Evolutionary conservation across 2,797 vertebrate genomes (phyloP).

Genomic region (Zenarchopterus dispar): DNA sequence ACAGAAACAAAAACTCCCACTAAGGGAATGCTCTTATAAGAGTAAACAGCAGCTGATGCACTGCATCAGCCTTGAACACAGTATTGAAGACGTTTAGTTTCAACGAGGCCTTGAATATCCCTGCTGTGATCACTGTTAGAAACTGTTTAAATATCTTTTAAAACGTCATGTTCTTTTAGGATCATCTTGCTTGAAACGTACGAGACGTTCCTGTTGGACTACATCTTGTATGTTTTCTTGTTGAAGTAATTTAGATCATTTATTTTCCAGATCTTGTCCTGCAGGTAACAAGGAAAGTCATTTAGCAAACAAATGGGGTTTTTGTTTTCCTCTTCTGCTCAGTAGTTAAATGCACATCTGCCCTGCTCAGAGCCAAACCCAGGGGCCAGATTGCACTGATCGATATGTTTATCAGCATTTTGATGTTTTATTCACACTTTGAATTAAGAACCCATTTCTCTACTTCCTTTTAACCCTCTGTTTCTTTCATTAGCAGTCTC

Average conservation of each 20-base stretch:
- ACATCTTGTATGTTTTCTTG: not conserved
- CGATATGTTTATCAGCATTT: constrained; percentile 26
- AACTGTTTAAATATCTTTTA: not conserved
- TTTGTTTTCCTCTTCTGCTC: too few species aligned
- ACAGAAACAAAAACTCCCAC: not conserved
- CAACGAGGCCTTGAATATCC: not conserved
- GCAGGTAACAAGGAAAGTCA: not conserved
- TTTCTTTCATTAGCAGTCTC: constrained; percentile 17
- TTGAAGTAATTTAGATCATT: not conserved
- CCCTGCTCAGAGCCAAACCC: constrained; percentile 17
- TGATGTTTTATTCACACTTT: not conserved
- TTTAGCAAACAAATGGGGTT: not conserved
- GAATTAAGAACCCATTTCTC: not conserved
- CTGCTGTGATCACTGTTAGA: constrained; percentile 38
- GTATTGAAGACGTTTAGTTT: too few species aligned
- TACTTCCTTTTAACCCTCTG: not conserved
- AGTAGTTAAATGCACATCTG: too few species aligned
- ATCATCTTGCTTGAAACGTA: too few species aligned
- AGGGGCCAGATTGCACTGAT: not conserved
- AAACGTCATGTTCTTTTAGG: too few species aligned
- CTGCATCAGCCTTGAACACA: too few species aligned
- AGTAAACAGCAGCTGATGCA: too few species aligned
- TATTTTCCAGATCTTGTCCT: not conserved
- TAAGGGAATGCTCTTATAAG: too few species aligned
- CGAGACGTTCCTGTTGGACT: too few species aligned